A percentile compares a stretch with the other conserved stretches of the same genome.
Conservation (phyloP, 2,888 invertebrate species). For the Matsumyia berberina region DNA sequence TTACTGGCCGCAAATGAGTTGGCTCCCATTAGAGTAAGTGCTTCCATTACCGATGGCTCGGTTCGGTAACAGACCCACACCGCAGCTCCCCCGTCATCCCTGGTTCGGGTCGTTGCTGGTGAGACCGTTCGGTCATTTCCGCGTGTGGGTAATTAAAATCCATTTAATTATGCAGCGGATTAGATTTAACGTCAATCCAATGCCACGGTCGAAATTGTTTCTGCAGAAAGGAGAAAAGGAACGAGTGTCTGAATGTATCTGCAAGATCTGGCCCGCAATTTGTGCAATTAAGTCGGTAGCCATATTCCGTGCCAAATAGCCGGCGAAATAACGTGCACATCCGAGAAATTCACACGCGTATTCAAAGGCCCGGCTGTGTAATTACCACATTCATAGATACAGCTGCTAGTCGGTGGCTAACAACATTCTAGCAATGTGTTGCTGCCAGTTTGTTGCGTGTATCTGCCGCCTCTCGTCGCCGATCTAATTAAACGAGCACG, state of each 20-base stretch:
- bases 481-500: constrained; percentile 70
- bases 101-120: constrained; percentile 35
- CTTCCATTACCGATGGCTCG: constrained; percentile 29
- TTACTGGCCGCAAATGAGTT: constrained; percentile 66
- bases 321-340: constrained; percentile 8
- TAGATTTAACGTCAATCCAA: constrained; percentile 69
- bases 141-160: constrained; percentile 58
- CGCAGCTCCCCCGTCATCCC: no score
- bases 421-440: constrained; percentile 52
- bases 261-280: constrained; percentile 52
- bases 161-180: constrained; percentile 56
- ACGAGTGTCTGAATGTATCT: constrained; percentile 1
- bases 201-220: constrained; percentile 57
- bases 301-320: constrained; percentile 19
- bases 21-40: constrained; percentile 62
- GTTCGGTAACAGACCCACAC: no score
- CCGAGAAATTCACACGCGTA: constrained; percentile 68
- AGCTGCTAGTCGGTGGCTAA: constrained; percentile 32
- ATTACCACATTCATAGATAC: constrained; percentile 47
- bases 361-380: constrained; percentile 35
- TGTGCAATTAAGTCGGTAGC: constrained; percentile 72
- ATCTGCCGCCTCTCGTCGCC: constrained; percentile 4
- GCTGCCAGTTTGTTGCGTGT: constrained; percentile 24
- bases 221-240: constrained; percentile 6
- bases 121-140: constrained; percentile 53